Evolutionary conservation across 2,797 vertebrate genomes (phyloP).

Genomic region (Odontamblyopus lacepedii): DNA sequence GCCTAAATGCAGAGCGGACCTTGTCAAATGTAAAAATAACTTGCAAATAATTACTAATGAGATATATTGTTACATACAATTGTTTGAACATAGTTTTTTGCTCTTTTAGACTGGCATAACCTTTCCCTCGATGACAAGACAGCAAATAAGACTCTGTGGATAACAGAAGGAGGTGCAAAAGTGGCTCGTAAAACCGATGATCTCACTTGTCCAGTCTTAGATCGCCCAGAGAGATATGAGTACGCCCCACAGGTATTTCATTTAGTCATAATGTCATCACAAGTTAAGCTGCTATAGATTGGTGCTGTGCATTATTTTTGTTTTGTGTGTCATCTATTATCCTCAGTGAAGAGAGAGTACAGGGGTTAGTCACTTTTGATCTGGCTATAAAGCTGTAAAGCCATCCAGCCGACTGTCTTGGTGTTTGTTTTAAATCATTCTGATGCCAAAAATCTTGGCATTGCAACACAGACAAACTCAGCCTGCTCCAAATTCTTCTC

Average conservation of each 20-base stretch:
- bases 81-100: neutral
- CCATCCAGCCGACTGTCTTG: conserved; percentile 9
- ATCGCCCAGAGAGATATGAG: conserved; percentile 71
- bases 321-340: conserved; percentile 4
- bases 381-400: conserved; percentile 21
- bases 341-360: neutral
- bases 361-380: conserved; percentile 11
- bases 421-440: conserved; percentile 39
- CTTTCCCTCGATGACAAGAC: conserved; percentile 71
- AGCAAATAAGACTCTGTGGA: conserved; percentile 72
- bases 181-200: conserved; percentile 65
- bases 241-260: conserved; percentile 68
- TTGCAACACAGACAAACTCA: conserved; percentile 13
- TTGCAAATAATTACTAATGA: neutral
- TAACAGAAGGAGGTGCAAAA: conserved; percentile 61
- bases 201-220: conserved; percentile 66
- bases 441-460: conserved; percentile 10
- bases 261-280: neutral
- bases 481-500: neutral
- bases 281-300: neutral
- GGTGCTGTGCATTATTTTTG: neutral
- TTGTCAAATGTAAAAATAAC: conserved; percentile 59
- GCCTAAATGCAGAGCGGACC: conserved; percentile 68
- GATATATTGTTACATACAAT: neutral
- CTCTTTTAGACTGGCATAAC: conserved; percentile 56